Conservation (phyloP, 92 coral and sea anemone genomes). For the Epizoanthus scotinus region DNA sequence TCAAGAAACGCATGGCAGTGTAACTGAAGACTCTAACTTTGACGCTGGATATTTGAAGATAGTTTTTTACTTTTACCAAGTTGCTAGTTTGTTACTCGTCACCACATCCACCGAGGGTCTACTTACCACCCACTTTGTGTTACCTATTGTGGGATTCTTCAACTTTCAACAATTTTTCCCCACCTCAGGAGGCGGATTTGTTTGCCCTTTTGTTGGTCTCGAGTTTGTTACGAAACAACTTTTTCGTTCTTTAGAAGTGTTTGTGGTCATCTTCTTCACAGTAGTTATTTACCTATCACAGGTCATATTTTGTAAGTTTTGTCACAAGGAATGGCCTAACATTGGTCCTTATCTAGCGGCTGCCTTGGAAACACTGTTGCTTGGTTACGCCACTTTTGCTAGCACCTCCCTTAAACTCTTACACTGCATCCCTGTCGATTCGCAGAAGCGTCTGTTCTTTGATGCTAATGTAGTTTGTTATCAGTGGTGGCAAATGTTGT, state of each 20-base stretch:
- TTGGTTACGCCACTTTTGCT: slow-evolving; percentile 55
- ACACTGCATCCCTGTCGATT: slow-evolving; percentile 49
- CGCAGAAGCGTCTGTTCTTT: slow-evolving; percentile 37
- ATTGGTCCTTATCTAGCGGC: slow-evolving; percentile 34
- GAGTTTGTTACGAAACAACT: slow-evolving; percentile 49
- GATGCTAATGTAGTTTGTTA: slow-evolving; percentile 47
- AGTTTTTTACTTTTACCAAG: slow-evolving; percentile 58
- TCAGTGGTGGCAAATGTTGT: slow-evolving; percentile 54
- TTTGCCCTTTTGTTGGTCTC: slow-evolving; percentile 61
- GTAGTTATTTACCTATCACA: slow-evolving; percentile 24
- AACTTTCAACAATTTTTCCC: slow-evolving; percentile 49
- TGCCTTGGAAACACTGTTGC: slow-evolving; percentile 44
- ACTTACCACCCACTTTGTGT: slow-evolving; percentile 31
- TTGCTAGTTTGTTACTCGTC: slow-evolving; percentile 35
- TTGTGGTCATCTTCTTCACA: slow-evolving; percentile 28
- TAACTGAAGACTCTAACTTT: neutral
- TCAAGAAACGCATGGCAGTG: neutral
- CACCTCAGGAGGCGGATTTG: slow-evolving; percentile 32
- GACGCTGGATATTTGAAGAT: slow-evolving; percentile 53
- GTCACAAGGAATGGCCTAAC: neutral
- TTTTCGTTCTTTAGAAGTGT: slow-evolving; percentile 36
- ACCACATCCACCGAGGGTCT: neutral
- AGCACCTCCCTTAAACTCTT: slow-evolving; percentile 42
- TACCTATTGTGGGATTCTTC: slow-evolving; percentile 45
- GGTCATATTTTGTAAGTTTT: neutral